Conservation (phyloP, 2,888 invertebrate genomes). For the Oegoconia quadripuncta region DNA sequence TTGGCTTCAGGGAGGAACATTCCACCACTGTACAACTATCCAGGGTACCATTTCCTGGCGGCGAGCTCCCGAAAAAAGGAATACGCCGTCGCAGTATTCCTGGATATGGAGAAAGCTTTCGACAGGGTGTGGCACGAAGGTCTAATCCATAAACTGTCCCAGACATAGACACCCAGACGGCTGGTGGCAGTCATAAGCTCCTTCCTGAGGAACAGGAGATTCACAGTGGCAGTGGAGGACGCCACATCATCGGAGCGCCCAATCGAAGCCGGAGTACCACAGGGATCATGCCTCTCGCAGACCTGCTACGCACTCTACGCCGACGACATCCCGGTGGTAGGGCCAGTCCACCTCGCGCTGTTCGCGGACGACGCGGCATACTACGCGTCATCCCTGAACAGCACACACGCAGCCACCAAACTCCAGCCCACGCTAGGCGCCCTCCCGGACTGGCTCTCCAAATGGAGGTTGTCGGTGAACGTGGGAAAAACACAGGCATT, state of each 20-base stretch:
- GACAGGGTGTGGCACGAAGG: slow-evolving; percentile 16
- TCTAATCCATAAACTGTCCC: not conserved
- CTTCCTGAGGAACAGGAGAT: not conserved
- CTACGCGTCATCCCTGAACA: not conserved
- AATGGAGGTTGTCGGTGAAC: not conserved
- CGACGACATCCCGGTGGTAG: too few species aligned
- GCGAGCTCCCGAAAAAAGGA: slow-evolving; percentile 15
- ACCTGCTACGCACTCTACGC: too few species aligned
- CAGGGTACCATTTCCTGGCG: slow-evolving; percentile 14
- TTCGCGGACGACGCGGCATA: too few species aligned
- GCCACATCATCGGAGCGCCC: not conserved
- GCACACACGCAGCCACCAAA: not conserved
- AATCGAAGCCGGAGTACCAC: not conserved
- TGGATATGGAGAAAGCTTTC: too few species aligned
- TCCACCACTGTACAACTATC: slow-evolving; percentile 26
- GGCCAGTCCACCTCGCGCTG: too few species aligned
- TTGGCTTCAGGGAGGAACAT: slow-evolving; percentile 22
- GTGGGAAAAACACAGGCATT: not conserved
- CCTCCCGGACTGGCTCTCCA: too few species aligned
- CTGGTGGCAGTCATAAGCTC: not conserved
- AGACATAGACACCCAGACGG: not conserved
- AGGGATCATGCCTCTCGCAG: too few species aligned
- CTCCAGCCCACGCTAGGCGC: too few species aligned
- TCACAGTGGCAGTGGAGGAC: not conserved
- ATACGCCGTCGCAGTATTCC: too few species aligned